Base-by-base conservation (phyloP, 2,113 vertebrate species). In the Oreochromis spilurus region DNA sequence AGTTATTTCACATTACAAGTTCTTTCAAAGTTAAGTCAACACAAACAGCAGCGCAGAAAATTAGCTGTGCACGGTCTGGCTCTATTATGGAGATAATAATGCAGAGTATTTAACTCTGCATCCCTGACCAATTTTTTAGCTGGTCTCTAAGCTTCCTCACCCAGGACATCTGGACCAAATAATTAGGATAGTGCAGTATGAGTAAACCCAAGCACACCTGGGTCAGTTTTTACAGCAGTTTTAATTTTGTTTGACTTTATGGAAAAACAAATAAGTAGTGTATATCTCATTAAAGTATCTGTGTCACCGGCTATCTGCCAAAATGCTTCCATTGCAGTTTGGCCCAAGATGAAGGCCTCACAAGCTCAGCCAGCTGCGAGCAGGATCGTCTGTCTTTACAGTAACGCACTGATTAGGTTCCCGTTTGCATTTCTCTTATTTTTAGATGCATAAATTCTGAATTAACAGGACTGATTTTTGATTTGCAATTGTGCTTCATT, bases 261-360 rank as follows among this genome's bases (percentile, higher is more conserved):
- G 19, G 4, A 67, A 40, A 91, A 91, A 65, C 38, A 58, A 90
- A 90, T 82, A 70, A 82, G 24, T 21, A 21, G 31, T 26, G 58
- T 87, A 24, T 57, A 81, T 87, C 60, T 81, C 38, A 40, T 79
- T 82, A 21, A 53, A 86, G 62, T 83, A 89, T 86, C 83, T 87
- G 84, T 87, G 31, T 48, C 78, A 45, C 9, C 5, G 14, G 45
- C 75, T 45, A 3, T 19, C 26, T 84, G 83, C 75, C 82, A 87
- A 85, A 77, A 83, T 19, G 31, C 29, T 83, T 50, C 53, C 34
- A 24, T 36, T 12, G 53, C 82, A n/a, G 29, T 85, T 86, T 89
- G 82, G 83, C 58, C 45, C 2, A 24, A 82, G 82, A 91, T 88
- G 53, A 89, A 83, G 85, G 84, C 85, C 84, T 83, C 53, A 24